Evolutionary conservation across 2,113 vertebrate species (phyloP).

Genomic region (Phylloscopus trochiloides): DNA sequence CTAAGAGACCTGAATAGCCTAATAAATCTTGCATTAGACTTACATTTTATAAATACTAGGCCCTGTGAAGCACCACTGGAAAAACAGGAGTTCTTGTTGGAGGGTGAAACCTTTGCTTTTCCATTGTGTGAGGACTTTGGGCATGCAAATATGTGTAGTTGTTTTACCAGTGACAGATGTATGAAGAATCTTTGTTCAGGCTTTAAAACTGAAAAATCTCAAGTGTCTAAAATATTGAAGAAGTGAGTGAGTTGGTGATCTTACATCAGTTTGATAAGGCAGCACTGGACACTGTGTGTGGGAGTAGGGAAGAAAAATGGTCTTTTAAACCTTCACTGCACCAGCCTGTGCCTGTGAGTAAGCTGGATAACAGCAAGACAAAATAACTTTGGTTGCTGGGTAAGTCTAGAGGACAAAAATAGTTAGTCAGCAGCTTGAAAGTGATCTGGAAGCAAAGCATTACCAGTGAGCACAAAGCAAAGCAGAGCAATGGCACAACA

Average conservation of each 20-base stretch:
- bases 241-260: neutral
- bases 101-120: neutral
- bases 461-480: neutral
- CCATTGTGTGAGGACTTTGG: neutral
- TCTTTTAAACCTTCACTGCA: neutral
- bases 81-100: neutral
- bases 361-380: neutral
- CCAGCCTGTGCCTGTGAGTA: neutral
- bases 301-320: neutral
- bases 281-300: neutral
- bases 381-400: neutral
- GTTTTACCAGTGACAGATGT: neutral
- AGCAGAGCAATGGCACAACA: neutral
- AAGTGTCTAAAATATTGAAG: neutral
- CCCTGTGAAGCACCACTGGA: neutral
- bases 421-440: neutral
- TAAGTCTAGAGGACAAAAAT: neutral
- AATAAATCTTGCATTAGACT: neutral
- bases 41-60: neutral
- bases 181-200: neutral
- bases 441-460: neutral
- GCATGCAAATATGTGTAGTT: neutral
- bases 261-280: neutral
- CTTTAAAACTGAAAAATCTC: neutral
- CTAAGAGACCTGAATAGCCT: neutral